Evolutionary conservation across 2,888 invertebrate species (phyloP).

Genomic region (Azorinus chamasolen): DNA sequence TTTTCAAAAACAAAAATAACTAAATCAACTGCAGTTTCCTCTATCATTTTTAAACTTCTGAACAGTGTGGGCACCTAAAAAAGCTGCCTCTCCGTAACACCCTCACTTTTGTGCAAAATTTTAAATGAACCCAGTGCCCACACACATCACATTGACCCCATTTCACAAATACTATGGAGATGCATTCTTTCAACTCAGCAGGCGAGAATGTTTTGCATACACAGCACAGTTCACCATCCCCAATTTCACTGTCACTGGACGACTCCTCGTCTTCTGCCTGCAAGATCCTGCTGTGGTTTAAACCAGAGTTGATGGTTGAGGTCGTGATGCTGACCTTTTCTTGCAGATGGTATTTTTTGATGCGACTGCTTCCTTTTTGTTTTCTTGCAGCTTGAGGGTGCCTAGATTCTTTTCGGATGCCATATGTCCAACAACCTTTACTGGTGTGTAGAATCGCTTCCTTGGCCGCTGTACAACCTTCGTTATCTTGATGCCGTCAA

Average conservation of each 20-base stretch:
- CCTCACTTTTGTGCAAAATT: slow-evolving; percentile 18
- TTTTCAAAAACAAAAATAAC: too few relatives aligned
- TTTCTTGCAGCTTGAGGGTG: slow-evolving; percentile 3
- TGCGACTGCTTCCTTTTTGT: background rate
- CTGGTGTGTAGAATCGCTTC: slow-evolving; percentile 30
- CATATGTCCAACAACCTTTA: slow-evolving; percentile 19
- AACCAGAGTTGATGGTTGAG: too few relatives aligned
- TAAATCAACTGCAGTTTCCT: too few relatives aligned
- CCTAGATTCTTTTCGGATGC: slow-evolving; percentile 16
- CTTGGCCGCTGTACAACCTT: slow-evolving; percentile 7
- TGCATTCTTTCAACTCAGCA: background rate
- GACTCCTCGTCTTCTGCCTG: background rate
- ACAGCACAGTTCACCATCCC: slow-evolving; percentile 29
- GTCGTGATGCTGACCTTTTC: too few relatives aligned
- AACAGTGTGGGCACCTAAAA: slow-evolving; percentile 31
- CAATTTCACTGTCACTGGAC: background rate
- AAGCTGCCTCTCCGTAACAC: slow-evolving; percentile 9
- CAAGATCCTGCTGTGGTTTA: too few relatives aligned
- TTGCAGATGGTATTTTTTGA: too few relatives aligned
- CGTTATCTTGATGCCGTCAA: slow-evolving; percentile 16
- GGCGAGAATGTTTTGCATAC: slow-evolving; percentile 7
- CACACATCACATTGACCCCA: slow-evolving; percentile 32
- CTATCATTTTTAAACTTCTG: background rate
- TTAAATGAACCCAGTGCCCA: slow-evolving; percentile 28
- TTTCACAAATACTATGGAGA: slow-evolving; percentile 19